A percentile compares a stretch with the other conserved stretches of the same genome.
Conservation (phyloP, 2,797 vertebrate genomes). For the Amblyraja radiata region DNA sequence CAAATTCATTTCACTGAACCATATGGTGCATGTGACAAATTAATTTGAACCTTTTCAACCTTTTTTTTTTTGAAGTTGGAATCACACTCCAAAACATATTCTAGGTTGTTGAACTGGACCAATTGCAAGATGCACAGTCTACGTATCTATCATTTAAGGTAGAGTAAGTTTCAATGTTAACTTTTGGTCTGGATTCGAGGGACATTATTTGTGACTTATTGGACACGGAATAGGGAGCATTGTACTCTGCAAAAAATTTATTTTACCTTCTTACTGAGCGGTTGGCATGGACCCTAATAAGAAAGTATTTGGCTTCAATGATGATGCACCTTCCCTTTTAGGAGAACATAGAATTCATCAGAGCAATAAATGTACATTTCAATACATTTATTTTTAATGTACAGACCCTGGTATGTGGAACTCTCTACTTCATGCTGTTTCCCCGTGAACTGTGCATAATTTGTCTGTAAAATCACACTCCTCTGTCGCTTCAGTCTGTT, state of each 20-base stretch:
- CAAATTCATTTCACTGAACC: too few species aligned
- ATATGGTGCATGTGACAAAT: too few species aligned
- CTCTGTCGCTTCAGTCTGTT: slow-evolving; percentile 20
- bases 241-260: not conserved
- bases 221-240: not conserved
- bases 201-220: not conserved
- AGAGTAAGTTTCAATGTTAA: not conserved
- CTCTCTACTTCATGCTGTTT: not conserved
- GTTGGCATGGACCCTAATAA: not conserved
- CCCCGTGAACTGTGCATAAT: not conserved
- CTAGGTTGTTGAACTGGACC: not conserved
- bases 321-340: not conserved
- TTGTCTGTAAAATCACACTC: slow-evolving; percentile 9
- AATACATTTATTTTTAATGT: not conserved
- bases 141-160: not conserved
- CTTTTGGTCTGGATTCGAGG: not conserved
- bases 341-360: not conserved
- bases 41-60: too few species aligned
- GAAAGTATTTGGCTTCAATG: not conserved
- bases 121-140: not conserved
- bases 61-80: not conserved
- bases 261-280: not conserved
- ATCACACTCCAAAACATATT: not conserved
- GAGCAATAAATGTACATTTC: not conserved
- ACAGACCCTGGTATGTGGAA: not conserved